Conservation (phyloP, 2,797 vertebrate genomes). For the Macropus fuliginosus region DNA sequence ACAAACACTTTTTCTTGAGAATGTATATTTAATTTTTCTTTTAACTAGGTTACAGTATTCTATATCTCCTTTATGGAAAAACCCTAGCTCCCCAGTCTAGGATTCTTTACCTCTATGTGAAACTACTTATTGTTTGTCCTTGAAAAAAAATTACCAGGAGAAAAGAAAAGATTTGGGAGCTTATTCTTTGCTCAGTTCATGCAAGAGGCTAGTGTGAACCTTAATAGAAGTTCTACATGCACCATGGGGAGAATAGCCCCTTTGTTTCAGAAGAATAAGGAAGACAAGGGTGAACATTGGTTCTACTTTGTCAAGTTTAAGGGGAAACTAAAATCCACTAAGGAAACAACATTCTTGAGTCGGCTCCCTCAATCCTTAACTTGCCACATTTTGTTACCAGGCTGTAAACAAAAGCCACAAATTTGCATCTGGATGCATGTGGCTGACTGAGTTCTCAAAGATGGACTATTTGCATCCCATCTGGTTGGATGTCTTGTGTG, state of each 20-base stretch:
- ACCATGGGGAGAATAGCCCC: slow-evolving; percentile 60
- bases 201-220: slow-evolving; percentile 61
- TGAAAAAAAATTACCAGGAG: slow-evolving; percentile 69
- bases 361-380: slow-evolving; percentile 51
- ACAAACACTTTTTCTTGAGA: not conserved
- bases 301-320: slow-evolving; percentile 78
- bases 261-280: slow-evolving; percentile 69
- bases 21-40: slow-evolving; percentile 40
- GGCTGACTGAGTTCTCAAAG: slow-evolving; percentile 49
- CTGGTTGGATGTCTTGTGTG: slow-evolving; percentile 55
- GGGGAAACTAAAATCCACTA: slow-evolving; percentile 64
- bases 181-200: slow-evolving; percentile 67
- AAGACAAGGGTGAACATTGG: slow-evolving; percentile 68
- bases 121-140: slow-evolving; percentile 62
- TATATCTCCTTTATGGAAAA: slow-evolving; percentile 29
- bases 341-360: slow-evolving; percentile 54
- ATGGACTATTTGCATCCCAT: slow-evolving; percentile 70
- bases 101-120: slow-evolving; percentile 51
- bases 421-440: slow-evolving; percentile 69
- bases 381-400: slow-evolving; percentile 68
- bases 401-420: slow-evolving; percentile 60
- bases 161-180: slow-evolving; percentile 72
- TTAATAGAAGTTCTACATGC: slow-evolving; percentile 26
- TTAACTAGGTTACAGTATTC: slow-evolving; percentile 22
- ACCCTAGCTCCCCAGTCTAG: slow-evolving; percentile 21